Evolutionary conservation across 2,888 invertebrate species (phyloP), one percentile per base, ranked within the genome.

Genomic region (Drosophila dives): DNA sequence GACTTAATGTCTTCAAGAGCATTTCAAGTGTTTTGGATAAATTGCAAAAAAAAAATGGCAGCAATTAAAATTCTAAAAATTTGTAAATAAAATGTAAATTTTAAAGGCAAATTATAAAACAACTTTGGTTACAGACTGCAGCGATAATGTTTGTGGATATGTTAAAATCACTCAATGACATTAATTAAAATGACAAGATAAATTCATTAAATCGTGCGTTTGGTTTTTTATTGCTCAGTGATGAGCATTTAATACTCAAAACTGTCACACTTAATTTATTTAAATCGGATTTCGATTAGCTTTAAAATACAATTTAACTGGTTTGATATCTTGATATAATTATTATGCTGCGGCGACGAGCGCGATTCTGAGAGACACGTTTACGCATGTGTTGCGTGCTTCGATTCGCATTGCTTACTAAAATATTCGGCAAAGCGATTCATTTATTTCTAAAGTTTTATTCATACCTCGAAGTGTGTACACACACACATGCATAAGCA

Each of bases 391-490:
- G 84, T 71, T 87, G 71, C 86, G 67, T 62, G 86, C 75, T 83
- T 80, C 77, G 72, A 80, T 72, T 80, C 80, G 73, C 80, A 75
- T 64, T 60, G 82, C 77, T 64, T 66, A 84, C 84, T 84, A 87
- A 84, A 70, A 87, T 67, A 75, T 87, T 84, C 80, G 71, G 67
- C 71, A 79, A 73, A 70, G 72, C 86, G 86, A 82, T 77, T 85
- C 85, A 83, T 87, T 75, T 80, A 82, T 76, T 73, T 84, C 80
- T 62, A 64, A 85, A 84, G 67, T 80, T 87, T 75, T 79, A 70
- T 55, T 55, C 72, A 75, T 80, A 78, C 72, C 77, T 68, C 50
- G 34, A 54, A 60, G 62, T 71, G 65, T 64, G 49, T 32, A 65
- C 42, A 49, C 33, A 54, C 64, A 26, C 12, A n/a, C 26, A 55